Percentiles rank a stretch among this genome's conserved stretches.
Conservation (phyloP, 2,797 vertebrate species). For the Parambassis ranga region DNA sequence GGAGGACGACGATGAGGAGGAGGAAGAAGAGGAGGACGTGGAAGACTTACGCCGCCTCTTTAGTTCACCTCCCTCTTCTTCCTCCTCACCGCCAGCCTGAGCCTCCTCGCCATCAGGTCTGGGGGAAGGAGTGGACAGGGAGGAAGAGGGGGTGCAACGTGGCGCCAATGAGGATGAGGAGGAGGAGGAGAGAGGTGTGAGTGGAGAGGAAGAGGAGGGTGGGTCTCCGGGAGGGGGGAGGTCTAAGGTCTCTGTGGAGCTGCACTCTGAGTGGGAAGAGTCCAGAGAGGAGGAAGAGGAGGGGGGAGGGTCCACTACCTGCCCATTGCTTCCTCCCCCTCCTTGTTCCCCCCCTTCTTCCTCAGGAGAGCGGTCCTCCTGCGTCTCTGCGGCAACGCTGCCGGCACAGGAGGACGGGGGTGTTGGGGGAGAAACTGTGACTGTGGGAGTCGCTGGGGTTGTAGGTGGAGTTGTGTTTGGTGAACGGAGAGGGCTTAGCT, state of each 20-base stretch:
- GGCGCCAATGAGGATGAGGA: constrained; percentile 9
- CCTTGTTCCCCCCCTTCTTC: constrained; percentile 82
- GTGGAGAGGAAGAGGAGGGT: constrained; percentile 39
- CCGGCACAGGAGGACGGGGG: constrained; percentile 81
- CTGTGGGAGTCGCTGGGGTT: constrained; percentile 47
- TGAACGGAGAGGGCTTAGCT: constrained; percentile 69
- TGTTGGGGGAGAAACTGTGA: constrained; percentile 80
- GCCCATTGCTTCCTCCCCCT: neutral
- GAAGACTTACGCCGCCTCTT: constrained; percentile 88
- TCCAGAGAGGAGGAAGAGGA: constrained; percentile 89
- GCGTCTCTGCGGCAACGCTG: constrained; percentile 78
- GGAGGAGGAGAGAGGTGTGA: constrained; percentile 24
- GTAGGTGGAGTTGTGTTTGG: constrained; percentile 68
- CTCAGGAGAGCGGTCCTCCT: constrained; percentile 26
- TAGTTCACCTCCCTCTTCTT: constrained; percentile 78
- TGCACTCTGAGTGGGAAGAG: constrained; percentile 91
- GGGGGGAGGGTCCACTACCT: constrained; percentile 66
- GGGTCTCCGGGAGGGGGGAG: constrained; percentile 87
- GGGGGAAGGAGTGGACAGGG: constrained; percentile 56
- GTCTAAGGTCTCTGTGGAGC: constrained; percentile 90
- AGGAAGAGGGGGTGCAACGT: constrained; percentile 52
- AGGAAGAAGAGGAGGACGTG: constrained; percentile 64
- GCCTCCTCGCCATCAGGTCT: constrained; percentile 25
- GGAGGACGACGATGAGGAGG: constrained; percentile 85
- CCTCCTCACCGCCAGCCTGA: constrained; percentile 26